These are phyloP conservation scores for Propsilocerus akamusi DNA, from an alignment of 1,140 invertebrate species.

Conservation along the genomic window DNA sequence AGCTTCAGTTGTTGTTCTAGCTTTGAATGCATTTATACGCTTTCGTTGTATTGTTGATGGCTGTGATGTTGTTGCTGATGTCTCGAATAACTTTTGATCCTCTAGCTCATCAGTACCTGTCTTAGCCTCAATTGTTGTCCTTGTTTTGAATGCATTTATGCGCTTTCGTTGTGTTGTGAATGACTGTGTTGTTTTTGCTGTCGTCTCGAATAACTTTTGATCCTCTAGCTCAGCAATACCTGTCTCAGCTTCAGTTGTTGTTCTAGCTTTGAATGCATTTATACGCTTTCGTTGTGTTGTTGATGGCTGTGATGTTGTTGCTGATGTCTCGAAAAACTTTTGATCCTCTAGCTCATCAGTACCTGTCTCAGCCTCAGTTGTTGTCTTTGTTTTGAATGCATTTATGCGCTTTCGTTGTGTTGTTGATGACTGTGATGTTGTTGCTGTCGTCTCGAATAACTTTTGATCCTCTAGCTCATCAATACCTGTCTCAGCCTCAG, in stretches of 20 bases:
- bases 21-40: not conserved
- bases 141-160: not conserved
- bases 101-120: too few relatives aligned
- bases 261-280: not conserved
- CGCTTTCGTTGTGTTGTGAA: not conserved
- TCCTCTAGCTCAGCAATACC: too few relatives aligned
- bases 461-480: too few relatives aligned
- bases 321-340: not conserved
- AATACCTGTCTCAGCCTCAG: too few relatives aligned
- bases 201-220: not conserved
- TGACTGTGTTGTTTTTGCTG: not conserved
- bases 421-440: too few relatives aligned
- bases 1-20: slow-evolving; percentile 7
- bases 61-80: not conserved
- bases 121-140: slow-evolving; percentile 7
- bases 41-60: not conserved
- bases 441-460: too few relatives aligned
- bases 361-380: slow-evolving; percentile 7
- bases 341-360: too few relatives aligned
- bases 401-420: too few relatives aligned
- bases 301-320: not conserved
- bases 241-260: slow-evolving; percentile 7
- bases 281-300: not conserved
- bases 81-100: not conserved
- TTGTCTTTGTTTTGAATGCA: too few relatives aligned